Evolutionary conservation across 2,797 vertebrate genomes (phyloP).

Genomic region (Syndactyla subalaris): DNA sequence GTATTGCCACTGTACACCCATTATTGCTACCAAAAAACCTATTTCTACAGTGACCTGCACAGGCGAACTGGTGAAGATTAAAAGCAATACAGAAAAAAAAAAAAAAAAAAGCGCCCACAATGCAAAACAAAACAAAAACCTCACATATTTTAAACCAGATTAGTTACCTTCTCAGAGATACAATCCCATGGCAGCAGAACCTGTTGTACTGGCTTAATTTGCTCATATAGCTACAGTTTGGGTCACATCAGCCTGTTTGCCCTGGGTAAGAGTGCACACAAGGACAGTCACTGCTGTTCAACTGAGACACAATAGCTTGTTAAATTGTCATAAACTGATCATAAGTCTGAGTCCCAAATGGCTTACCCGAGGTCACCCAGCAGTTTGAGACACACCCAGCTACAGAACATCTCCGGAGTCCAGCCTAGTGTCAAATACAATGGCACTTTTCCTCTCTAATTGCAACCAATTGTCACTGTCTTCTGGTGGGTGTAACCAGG

Average conservation of each 20-base stretch:
- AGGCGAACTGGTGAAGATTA: neutral
- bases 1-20: neutral
- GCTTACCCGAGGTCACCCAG: conserved; percentile 63
- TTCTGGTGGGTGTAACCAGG: conserved; percentile 10
- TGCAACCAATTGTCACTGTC: conserved; percentile 44
- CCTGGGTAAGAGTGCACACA: conserved; percentile 56
- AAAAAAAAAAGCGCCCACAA: neutral
- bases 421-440: conserved; percentile 40
- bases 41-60: neutral
- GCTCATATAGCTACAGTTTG: neutral
- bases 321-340: conserved; percentile 68
- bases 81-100: neutral
- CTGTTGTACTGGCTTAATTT: neutral
- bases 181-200: neutral
- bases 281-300: conserved; percentile 63
- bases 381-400: conserved; percentile 59
- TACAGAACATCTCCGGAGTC: conserved; percentile 43
- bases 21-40: neutral
- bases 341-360: conserved; percentile 60
- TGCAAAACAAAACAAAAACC: neutral
- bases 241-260: conserved; percentile 4
- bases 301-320: conserved; percentile 69
- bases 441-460: conserved; percentile 54
- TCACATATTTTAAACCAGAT: neutral
- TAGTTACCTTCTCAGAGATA: neutral